phyloP scores from a whole-genome alignment of 2,797 vertebrate genomes.

The Esox lucius region DNA sequence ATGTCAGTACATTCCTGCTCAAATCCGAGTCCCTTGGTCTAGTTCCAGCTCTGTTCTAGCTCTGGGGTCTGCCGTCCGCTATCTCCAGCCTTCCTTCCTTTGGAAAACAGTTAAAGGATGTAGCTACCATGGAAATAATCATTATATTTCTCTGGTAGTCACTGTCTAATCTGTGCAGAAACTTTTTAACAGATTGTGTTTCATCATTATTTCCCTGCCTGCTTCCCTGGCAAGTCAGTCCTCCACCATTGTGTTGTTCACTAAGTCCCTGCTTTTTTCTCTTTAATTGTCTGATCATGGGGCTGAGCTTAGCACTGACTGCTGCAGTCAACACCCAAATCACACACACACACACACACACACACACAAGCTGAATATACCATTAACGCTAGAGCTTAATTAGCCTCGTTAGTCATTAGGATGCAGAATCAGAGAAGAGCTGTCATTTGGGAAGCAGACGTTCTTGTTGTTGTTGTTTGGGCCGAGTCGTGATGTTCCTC shows the following conservation, averaged over 20 bases:
- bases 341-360: background rate
- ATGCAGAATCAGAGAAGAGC: conserved; percentile 35
- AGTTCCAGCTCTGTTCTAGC: background rate
- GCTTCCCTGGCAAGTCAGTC: background rate
- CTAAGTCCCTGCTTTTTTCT: background rate
- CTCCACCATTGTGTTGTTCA: background rate
- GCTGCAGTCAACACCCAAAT: no score
- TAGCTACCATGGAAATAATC: background rate
- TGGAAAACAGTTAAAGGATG: background rate
- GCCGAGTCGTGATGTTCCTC: background rate
- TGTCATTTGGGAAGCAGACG: conserved; percentile 22
- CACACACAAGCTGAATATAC: background rate
- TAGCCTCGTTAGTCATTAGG: conserved; percentile 39
- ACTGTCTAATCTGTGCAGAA: background rate
- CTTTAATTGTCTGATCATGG: conserved; percentile 3
- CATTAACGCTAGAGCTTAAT: conserved; percentile 20
- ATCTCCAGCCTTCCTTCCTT: background rate
- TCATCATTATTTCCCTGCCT: background rate
- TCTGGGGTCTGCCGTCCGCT: background rate
- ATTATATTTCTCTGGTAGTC: no score
- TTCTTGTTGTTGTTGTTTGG: conserved; percentile 19
- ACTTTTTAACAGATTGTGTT: conserved; percentile 1
- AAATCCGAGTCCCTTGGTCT: background rate
- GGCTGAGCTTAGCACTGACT: background rate
- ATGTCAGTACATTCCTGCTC: no score